Conservation (phyloP, 2,888 invertebrate species). For the Caradrina kadenii region DNA sequence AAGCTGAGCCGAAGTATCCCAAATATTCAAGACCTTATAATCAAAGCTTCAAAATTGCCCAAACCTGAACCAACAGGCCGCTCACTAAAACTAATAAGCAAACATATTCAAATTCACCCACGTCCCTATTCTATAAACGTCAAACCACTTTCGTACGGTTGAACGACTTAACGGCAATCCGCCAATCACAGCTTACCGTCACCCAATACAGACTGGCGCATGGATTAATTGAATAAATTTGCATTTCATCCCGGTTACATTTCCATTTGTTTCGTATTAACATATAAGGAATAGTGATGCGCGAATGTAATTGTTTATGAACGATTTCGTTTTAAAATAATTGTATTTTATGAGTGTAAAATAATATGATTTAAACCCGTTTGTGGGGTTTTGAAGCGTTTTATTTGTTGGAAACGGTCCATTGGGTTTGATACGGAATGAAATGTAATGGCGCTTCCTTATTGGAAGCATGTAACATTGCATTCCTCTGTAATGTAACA, state of each 20-base stretch:
- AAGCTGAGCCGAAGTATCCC: constrained; percentile 25
- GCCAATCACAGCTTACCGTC: constrained; percentile 87
- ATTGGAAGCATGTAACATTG: not conserved
- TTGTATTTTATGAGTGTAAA: constrained; percentile 9
- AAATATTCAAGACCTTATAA: constrained; percentile 47
- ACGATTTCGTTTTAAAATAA: constrained; percentile 17
- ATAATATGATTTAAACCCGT: constrained; percentile 9
- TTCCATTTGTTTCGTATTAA: constrained; percentile 88
- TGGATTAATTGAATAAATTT: constrained; percentile 90
- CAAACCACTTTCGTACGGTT: constrained; percentile 81
- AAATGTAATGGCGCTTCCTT: too few relatives aligned
- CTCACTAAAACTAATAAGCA: constrained; percentile 78
- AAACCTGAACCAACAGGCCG: constrained; percentile 62
- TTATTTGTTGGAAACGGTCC: not conserved
- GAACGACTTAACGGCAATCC: constrained; percentile 88
- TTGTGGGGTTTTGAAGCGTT: not conserved
- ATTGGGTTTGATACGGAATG: not conserved
- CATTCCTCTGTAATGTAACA: too few relatives aligned
- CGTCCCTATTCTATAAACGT: constrained; percentile 78
- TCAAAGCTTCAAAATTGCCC: constrained; percentile 57
- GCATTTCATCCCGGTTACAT: constrained; percentile 85
- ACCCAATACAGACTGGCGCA: constrained; percentile 85
- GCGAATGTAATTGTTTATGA: constrained; percentile 8
- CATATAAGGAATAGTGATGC: constrained; percentile 30
- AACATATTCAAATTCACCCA: constrained; percentile 81